phyloP scores from a whole-genome alignment of 2,888 invertebrate genomes.

The Dilophus febrilis region DNA sequence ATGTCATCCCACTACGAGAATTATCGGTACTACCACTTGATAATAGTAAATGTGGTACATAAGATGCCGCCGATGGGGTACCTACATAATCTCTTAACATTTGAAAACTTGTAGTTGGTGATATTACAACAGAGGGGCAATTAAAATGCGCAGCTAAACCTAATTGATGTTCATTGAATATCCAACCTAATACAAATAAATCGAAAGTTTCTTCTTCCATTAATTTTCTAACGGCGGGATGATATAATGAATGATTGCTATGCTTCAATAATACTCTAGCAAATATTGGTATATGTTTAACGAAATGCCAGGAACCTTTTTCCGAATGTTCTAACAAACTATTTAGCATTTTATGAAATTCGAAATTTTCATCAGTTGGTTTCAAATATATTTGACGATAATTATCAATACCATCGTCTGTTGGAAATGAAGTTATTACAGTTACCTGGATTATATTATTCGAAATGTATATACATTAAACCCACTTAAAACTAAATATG shows the following conservation, averaged over 20 bases:
- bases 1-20: no score
- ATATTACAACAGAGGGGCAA: background rate
- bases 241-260: background rate
- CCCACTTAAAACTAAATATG: constrained; percentile 8
- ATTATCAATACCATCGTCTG: background rate
- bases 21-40: no score
- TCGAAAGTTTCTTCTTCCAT: constrained; percentile 8
- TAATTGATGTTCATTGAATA: constrained; percentile 10
- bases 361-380: background rate
- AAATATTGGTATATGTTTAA: no score
- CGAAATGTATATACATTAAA: background rate
- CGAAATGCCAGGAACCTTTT: background rate
- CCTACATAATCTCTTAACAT: background rate
- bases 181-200: constrained; percentile 9
- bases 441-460: background rate
- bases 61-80: background rate
- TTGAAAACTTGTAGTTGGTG: background rate
- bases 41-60: background rate
- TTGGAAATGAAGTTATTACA: background rate
- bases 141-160: background rate
- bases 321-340: background rate
- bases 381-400: constrained; percentile 2
- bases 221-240: background rate
- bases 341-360: background rate
- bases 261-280: background rate